Base-by-base conservation (phyloP, 2,888 invertebrate species). In the Artemia sp. region DNA sequence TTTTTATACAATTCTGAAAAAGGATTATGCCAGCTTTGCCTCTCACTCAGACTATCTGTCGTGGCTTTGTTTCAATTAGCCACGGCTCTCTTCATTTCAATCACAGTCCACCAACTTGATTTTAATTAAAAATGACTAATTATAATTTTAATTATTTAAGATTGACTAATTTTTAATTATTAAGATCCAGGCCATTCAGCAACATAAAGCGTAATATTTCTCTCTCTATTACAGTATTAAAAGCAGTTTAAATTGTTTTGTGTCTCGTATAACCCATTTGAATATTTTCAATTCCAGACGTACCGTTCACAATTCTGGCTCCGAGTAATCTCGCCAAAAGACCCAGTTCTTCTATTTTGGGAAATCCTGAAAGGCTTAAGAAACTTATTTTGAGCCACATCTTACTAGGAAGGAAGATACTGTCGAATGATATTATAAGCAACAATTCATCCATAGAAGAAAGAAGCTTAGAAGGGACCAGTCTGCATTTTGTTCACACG, bases 361-460 rank as follows among this genome's bases (percentile, higher is more conserved):
- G 12, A 3, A 67, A 68, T 50, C 38, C 64, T 51, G 82, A 82
- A 71, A 78, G 81, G 66, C 79, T 84, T 72, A 83, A 83, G 76
- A 81, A 82, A 75, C 79, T 84, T 72, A 79, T 84, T 73, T 76
- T 84, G 74, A 83, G 84, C 75, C 84, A 85, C 76, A 79, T 84
- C 74, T 81, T 84, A 72, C 80, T 84, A 24, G 84, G 83, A 12
- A 79, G 80, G 73, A 79, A 80, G 73, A 79, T 83, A 72, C 81
- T 52, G 5, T 67, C 68, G 19, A 19, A 69, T 8, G 71, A 71
- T 12, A 14, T 69, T 24, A 51, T 52, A 14, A 38, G 38, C 8
- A 51, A 14, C n/a, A 51, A 58, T 11, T 58, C 64, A 24, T 58
- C 64, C n/a, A 24, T 58, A 19, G n/a, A n/a, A 24, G 64, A 19